Conservation (phyloP, 2,113 vertebrate species). For the Cephalopterus ornatus region DNA sequence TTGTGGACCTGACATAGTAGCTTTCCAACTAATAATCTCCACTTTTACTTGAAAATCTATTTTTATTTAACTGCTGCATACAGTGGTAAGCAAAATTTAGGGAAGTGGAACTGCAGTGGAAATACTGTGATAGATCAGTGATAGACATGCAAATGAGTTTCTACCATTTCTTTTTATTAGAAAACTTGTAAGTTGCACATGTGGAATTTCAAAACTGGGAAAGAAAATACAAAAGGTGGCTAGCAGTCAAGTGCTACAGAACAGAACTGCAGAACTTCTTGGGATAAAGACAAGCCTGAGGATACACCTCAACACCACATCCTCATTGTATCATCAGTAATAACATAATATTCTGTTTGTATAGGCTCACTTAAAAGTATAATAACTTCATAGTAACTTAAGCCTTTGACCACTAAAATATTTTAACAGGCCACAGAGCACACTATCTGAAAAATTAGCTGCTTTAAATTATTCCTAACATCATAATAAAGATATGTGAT, state of each 20-base stretch:
- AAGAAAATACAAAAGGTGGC: not conserved
- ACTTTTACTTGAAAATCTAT: not conserved
- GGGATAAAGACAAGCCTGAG: not conserved
- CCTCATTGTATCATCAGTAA: not conserved
- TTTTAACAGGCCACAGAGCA: not conserved
- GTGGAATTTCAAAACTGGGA: not conserved
- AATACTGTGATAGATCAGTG: not conserved
- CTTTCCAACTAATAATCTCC: not conserved
- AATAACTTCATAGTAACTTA: not conserved
- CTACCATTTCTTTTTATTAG: not conserved
- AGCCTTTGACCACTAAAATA: not conserved
- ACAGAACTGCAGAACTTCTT: not conserved
- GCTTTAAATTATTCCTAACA: not conserved
- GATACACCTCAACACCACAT: not conserved
- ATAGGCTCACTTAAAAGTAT: not conserved
- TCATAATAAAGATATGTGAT: not conserved
- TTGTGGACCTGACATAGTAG: not conserved
- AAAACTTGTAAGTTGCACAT: not conserved
- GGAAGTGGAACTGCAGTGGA: not conserved
- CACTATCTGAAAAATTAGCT: not conserved
- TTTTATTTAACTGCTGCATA: not conserved
- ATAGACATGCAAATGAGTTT: not conserved
- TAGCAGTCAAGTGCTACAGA: not conserved
- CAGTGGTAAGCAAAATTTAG: not conserved
- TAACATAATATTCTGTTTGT: not conserved